Evolutionary conservation across 2,113 vertebrate species (phyloP).

Genomic region (Tenebrosternarchus preto): DNA sequence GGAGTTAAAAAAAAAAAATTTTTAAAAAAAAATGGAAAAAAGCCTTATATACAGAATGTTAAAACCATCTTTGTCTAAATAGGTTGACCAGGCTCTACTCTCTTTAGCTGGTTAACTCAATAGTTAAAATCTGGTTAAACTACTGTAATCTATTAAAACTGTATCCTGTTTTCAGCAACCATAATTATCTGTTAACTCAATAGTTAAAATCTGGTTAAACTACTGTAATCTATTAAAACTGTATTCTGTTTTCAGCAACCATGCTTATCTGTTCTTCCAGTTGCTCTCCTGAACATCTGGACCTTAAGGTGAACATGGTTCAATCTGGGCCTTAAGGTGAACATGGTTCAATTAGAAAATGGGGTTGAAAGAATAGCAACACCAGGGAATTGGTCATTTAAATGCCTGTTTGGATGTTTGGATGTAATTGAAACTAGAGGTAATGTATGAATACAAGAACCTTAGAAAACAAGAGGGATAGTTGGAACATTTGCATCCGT

Average conservation of each 20-base stretch:
- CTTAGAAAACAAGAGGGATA: neutral
- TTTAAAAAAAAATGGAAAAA: neutral
- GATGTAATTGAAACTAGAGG: slow-evolving; percentile 20
- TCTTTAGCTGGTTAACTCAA: neutral
- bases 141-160: neutral
- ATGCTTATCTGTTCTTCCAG: neutral
- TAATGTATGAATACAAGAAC: neutral
- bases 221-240: neutral
- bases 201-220: neutral
- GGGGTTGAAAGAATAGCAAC: slow-evolving; percentile 7
- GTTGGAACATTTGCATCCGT: neutral
- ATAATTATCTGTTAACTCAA: neutral
- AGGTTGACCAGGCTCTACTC: slow-evolving; percentile 3
- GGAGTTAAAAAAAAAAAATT: too few species aligned
- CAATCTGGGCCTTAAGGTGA: neutral
- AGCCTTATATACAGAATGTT: neutral
- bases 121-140: neutral
- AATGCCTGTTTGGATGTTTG: slow-evolving; percentile 5
- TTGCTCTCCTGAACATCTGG: neutral
- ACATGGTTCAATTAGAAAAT: slow-evolving; percentile 4
- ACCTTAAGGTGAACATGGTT: neutral
- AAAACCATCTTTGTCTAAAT: neutral
- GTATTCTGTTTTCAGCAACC: neutral
- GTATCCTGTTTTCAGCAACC: neutral
- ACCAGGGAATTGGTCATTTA: slow-evolving; percentile 13